These are phyloP conservation scores for Pomacea canaliculata DNA, from an alignment of 2,888 invertebrate genomes.

Conservation along the genomic window DNA sequence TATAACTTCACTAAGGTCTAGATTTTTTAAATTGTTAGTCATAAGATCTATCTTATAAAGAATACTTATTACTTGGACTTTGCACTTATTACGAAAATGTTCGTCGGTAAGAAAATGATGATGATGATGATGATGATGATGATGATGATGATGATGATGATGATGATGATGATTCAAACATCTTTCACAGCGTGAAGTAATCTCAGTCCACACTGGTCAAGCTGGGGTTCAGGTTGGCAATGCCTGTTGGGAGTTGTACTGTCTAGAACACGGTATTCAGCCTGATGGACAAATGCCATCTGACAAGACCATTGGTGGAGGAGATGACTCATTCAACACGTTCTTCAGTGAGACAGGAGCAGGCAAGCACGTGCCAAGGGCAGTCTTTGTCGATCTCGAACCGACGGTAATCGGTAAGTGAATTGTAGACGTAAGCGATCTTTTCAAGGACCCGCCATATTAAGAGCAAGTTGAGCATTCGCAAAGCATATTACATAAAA, in stretches of 20 bases:
- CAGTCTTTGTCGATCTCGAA: constrained; percentile 94
- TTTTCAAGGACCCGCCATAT: no score
- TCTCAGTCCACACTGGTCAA: not conserved
- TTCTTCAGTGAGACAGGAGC: constrained; percentile 82
- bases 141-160: no score
- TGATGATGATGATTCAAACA: no score
- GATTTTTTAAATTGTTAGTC: no score
- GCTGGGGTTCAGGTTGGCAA: not conserved
- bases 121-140: no score
- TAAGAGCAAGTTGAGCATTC: no score
- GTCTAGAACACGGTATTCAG: not conserved
- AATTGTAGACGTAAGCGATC: not conserved
- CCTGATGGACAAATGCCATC: constrained; percentile 1
- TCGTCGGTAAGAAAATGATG: no score
- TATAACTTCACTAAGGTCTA: no score
- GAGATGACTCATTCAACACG: constrained; percentile 30
- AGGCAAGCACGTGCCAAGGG: constrained; percentile 92
- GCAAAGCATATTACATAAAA: no score
- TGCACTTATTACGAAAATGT: no score
- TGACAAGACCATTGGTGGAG: not conserved
- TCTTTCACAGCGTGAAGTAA: not conserved
- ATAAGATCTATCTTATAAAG: no score
- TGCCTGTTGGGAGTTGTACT: not conserved
- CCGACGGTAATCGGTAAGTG: constrained; percentile 89
- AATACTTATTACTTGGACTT: no score